Evolutionary conservation across 2,888 invertebrate genomes (phyloP).

Genomic region (Geotrupes spiniger): DNA sequence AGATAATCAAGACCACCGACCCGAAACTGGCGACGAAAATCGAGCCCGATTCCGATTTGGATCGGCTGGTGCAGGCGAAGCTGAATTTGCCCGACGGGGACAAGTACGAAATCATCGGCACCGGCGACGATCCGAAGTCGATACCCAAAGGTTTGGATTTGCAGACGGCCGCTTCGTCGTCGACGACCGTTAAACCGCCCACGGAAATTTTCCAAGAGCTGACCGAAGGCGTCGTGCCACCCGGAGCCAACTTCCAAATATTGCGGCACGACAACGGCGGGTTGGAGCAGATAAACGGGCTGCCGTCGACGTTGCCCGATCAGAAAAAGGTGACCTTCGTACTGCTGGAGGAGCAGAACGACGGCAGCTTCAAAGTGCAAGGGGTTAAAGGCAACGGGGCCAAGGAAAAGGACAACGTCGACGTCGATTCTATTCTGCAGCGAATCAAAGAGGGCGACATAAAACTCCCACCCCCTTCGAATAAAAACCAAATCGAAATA

Average conservation of each 20-base stretch:
- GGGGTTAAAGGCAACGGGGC: conserved; percentile 77
- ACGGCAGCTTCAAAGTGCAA: conserved; percentile 82
- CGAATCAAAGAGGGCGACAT: conserved; percentile 80
- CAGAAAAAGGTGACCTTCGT: conserved; percentile 85
- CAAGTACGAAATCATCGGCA: conserved; percentile 16
- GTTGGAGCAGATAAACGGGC: conserved; percentile 64
- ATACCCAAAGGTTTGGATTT: conserved; percentile 11
- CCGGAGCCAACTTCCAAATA: conserved; percentile 76
- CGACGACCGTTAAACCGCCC: conserved; percentile 61
- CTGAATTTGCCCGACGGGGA: conserved; percentile 16
- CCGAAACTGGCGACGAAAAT: conserved; percentile 50
- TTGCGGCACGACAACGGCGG: conserved; percentile 74
- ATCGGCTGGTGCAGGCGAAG: conserved; percentile 36
- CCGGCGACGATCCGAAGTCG: conserved; percentile 16
- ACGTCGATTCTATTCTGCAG: conserved; percentile 77
- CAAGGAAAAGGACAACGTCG: conserved; percentile 65
- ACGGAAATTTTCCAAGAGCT: conserved; percentile 71
- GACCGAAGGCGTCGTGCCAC: conserved; percentile 75
- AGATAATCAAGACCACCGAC: conserved; percentile 58
- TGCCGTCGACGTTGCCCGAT: conserved; percentile 59
- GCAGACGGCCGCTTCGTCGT: conserved; percentile 44
- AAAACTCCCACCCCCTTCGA: conserved; percentile 66
- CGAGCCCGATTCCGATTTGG: conserved; percentile 33
- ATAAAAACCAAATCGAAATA: conserved; percentile 5
- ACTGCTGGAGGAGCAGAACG: conserved; percentile 80